Evolutionary conservation across 2,888 invertebrate genomes (phyloP), one percentile per base, ranked within the genome.

Genomic region (Amaurobius ferox): DNA sequence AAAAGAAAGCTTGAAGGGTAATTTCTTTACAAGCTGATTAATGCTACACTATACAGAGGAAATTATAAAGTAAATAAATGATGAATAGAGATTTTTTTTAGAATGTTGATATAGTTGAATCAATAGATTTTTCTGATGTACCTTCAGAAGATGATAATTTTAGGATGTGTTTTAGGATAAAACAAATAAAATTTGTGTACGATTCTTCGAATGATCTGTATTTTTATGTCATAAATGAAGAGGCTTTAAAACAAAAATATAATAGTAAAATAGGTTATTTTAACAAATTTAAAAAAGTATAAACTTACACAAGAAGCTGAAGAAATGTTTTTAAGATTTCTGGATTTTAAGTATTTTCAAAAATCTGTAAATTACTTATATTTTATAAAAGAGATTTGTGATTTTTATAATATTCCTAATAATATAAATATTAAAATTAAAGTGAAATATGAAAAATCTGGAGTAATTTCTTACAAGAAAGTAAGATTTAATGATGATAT

Each of bases 371-470:
- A 62, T 2, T 62, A 62, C 28, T 26, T 2, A 62, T 62, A 62
- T 62, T 62, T 62, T 62, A 23, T 30, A 13, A 62, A 62, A 62
- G 28, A 62, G 28, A 3, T 62, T 0, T 62, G 62, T 28, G 62
- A 62, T 28, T 62, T 26, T 62, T 62, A 28, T 62, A 62, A 62
- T 19, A 62, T 62, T 62, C 9, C n/a, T 23, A 62, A 62, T 62
- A 26, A 26, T 62, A 23, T 62, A 26, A 62, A 62, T 62, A 19
- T 26, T 23, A 62, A 62, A 62, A 13, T 62, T 6, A 62, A 62
- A 23, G 26, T 23, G 26, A 62, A 62, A 19, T 26, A 26, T 62
- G 62, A 62, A 62, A 62, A 23, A 62, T 62, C 26, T 62, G 62
- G 62, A 62, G 28, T 62, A 26, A 19, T 13, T 62, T 62, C 28